Percentiles rank a stretch among this genome's conserved stretches.
Evolutionary conservation across 2,113 vertebrate species (phyloP).

Genomic region (Paradoxurus hermaphroditus): DNA sequence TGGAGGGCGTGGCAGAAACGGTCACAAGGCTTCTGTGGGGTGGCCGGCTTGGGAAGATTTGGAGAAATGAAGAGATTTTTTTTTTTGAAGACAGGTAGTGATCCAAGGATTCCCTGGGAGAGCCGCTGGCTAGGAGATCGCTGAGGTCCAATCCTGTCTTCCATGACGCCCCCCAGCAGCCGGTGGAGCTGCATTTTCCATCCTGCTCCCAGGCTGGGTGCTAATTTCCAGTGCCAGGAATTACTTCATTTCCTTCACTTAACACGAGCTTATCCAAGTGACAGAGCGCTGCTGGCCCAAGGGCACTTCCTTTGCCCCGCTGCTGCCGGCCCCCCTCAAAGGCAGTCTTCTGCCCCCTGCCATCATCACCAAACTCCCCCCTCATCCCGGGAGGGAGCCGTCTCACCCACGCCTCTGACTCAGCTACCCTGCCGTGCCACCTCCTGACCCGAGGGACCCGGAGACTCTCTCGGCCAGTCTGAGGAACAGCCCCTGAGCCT

Average conservation of each 20-base stretch:
- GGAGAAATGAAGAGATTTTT: neutral
- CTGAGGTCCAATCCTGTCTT: neutral
- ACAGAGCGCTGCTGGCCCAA: neutral
- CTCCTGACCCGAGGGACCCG: neutral
- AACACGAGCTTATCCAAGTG: constrained; percentile 66
- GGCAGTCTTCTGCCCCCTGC: neutral
- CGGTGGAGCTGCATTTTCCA: constrained; percentile 46
- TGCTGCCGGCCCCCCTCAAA: neutral
- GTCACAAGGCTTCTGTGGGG: neutral
- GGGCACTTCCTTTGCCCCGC: neutral
- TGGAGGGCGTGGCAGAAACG: neutral
- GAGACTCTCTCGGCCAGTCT: neutral
- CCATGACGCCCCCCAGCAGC: neutral
- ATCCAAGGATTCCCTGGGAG: neutral
- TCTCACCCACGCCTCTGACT: neutral
- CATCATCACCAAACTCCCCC: rapidly evolving
- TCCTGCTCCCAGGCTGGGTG: constrained; percentile 60
- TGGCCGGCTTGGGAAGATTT: neutral
- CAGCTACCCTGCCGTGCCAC: rapidly evolving
- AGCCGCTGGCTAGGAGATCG: neutral
- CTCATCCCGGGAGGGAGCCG: neutral
- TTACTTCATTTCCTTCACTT: constrained; percentile 68
- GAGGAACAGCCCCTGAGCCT: neutral
- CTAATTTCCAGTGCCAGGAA: constrained; percentile 70
- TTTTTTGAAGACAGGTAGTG: neutral